Base-by-base conservation (phyloP, 2,113 vertebrate genomes). In the Microtus ochrogaster region DNA sequence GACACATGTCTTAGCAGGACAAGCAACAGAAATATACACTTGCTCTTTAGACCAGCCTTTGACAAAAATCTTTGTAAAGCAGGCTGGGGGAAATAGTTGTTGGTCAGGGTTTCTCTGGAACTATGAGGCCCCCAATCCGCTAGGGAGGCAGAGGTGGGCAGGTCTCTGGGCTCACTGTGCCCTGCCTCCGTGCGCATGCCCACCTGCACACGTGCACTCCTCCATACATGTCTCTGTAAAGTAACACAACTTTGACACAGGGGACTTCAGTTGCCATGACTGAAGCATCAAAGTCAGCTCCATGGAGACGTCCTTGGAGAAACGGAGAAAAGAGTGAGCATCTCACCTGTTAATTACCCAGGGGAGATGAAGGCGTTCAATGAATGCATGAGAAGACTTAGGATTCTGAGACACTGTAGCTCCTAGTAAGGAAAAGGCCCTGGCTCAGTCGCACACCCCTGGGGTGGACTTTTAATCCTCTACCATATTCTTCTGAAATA, bases 1-100 rank as follows among this genome's bases (percentile, higher is more conserved):
- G 19, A 21, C 55, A 55, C 73, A 82, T 63, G 89, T 77, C 88
- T 86, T 72, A 96, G 78, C 72, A 78, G 49, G 41, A 66, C 83
- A 77, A 66, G 21, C 19, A 65, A 90, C 55, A 65, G 89, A 97
- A 92, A 85, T n/a, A 73, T 77, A 95, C 49, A 93, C 76, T 30
- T 55, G 36, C 66, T 85, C 81, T 94, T 84, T n/a, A 86, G 28
- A 41, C 36, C 44, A 85, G 55, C 30, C 66, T 90, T 49, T 33
- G 11, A 66, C 21, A 11, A 30, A 30, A 33, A 76, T 16, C 47
- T 36, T 9, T 79, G 19, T 36, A 81, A 58, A 30, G 30, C 16
- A 79, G 19, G 49, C 4, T 12, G 26, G 33, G 49, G 47, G 19
- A 19, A 19, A 12, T 19, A 55, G 78, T 52, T n/a, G 49, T 13